Evolutionary conservation across 2,113 vertebrate genomes (phyloP).

Genomic region (Pollimyrus isidori): DNA sequence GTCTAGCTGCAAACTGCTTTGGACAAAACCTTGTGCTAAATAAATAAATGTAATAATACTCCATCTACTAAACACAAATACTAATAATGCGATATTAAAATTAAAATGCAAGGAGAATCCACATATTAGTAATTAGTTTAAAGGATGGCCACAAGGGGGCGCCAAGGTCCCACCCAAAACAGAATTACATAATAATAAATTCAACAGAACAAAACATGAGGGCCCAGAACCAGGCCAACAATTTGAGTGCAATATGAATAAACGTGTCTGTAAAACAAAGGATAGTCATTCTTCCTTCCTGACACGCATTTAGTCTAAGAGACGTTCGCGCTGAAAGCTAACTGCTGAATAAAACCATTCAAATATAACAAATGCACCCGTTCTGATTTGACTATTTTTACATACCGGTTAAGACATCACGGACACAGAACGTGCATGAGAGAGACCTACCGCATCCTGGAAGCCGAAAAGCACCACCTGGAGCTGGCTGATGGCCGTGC

Average conservation of each 20-base stretch:
- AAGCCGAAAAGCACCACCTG: constrained; percentile 91
- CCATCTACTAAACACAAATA: not conserved
- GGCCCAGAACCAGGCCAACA: not conserved
- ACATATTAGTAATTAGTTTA: not conserved
- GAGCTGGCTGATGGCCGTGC: constrained; percentile 88
- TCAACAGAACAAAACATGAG: constrained; percentile 27
- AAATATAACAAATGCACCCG: not conserved
- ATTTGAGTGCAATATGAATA: constrained; percentile 32
- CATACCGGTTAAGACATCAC: not conserved
- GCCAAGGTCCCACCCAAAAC: constrained; percentile 12
- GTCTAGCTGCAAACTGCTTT: not conserved
- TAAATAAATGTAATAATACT: not conserved
- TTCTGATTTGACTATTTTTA: not conserved
- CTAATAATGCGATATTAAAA: not conserved
- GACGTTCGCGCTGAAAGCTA: not conserved
- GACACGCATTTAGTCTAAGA: constrained; percentile 7
- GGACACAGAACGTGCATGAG: too few relatives aligned
- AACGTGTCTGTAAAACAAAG: constrained; percentile 22
- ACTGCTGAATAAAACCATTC: constrained; percentile 9
- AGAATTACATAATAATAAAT: constrained; percentile 43
- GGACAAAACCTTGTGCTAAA: not conserved
- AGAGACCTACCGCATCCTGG: constrained; percentile 85
- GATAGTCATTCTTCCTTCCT: constrained; percentile 21
- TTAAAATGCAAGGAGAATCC: not conserved
- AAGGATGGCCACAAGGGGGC: constrained; percentile 44